Evolutionary conservation across 2,888 invertebrate species (phyloP), one percentile per base, ranked within the genome.

Genomic region (Yponomeuta sedellus): DNA sequence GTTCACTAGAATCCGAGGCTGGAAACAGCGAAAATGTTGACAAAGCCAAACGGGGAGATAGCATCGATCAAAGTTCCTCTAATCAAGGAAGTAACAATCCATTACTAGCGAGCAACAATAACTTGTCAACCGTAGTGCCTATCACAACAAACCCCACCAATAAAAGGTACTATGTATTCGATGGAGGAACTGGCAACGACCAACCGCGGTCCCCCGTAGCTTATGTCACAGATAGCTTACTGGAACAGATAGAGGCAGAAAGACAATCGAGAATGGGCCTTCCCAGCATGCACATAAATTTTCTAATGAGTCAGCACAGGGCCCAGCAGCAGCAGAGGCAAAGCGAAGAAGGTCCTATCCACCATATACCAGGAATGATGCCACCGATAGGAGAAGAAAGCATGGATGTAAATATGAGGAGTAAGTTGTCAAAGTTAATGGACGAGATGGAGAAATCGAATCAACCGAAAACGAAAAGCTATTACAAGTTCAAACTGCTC

Each of bases 401-500:
- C 64, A 84, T 92, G 20, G 93, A 93, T 68, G 77, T 90, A 28
- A 92, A 91, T 67, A 75, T 92, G 10, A 88, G 92, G 64, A 93
- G 89, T 73, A 91, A 92, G 69, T 93, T 93, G 70, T 83, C 86
- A 0, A 92, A 92, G 73, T 82, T 93, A 52, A 86, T 92, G 71
- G 93, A 93, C 66, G 92, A 92, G 34, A 83, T 92, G 12, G 92
- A 92, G 61, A 92, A 92, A 64, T 81, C 89, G 0, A 92, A 88
- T 61, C 92, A 92, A 66, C 84, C 91, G 1, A 93, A 93, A 79
- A 86, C 89, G 58, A 93, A 92, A 74, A 90, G 87, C 76, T 97
- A 96, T 82, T 96, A 97, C 84, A 95, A 95, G 77, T 94, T 96
- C 77, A 94, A 94, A 81, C 77, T 96, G 57, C 91, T 93, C n/a